Conservation (phyloP, 2,113 vertebrate species). For the Shinisaurus crocodilurus region DNA sequence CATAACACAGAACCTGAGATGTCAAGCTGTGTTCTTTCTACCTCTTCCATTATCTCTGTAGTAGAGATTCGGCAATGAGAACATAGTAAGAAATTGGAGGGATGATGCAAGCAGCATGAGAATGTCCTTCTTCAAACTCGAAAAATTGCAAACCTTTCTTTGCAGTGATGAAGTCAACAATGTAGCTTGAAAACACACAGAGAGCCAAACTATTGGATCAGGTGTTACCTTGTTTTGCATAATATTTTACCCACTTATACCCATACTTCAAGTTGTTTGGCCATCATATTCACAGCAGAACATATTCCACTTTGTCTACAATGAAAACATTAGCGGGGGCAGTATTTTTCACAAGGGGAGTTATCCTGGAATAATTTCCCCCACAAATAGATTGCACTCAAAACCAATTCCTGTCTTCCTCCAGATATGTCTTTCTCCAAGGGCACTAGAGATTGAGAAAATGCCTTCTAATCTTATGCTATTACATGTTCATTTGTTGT, state of each 20-base stretch:
- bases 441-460: background rate
- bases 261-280: background rate
- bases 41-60: constrained; percentile 39
- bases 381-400: background rate
- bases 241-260: background rate
- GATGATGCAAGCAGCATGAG: constrained; percentile 30
- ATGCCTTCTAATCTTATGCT: background rate
- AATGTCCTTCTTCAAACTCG: constrained; percentile 37
- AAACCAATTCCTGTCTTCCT: constrained; percentile 5
- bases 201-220: constrained; percentile 13
- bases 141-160: constrained; percentile 26
- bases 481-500: background rate
- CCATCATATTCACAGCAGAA: constrained; percentile 14
- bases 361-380: constrained; percentile 10
- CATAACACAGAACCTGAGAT: constrained; percentile 30
- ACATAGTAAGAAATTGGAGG: constrained; percentile 26
- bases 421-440: background rate
- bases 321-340: constrained; percentile 4
- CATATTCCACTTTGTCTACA: background rate
- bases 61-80: constrained; percentile 44
- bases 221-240: background rate
- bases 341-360: constrained; percentile 8
- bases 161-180: constrained; percentile 33
- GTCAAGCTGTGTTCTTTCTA: constrained; percentile 44
- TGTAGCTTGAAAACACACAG: background rate